phyloP scores from a whole-genome alignment of 2,113 vertebrate species.

The Urocitellus parryii region DNA sequence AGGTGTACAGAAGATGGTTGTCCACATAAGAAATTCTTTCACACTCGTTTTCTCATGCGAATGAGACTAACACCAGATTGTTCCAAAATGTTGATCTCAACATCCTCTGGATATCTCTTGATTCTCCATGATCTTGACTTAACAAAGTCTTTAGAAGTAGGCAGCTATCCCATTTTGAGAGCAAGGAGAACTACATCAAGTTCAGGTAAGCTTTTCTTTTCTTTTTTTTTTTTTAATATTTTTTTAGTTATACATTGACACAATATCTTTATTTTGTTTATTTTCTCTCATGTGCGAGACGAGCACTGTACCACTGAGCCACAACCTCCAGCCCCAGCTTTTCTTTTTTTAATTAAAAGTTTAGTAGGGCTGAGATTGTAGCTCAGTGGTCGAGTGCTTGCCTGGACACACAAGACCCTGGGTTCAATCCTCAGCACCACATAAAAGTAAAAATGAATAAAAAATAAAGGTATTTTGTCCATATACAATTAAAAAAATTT shows the following conservation, averaged over 20 bases:
- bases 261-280: no score
- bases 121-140: constrained; percentile 98
- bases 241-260: no score
- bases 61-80: constrained; percentile 99
- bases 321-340: background rate
- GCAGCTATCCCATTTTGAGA: constrained; percentile 97
- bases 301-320: no score
- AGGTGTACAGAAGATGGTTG: constrained; percentile 99
- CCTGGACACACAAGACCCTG: no score
- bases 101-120: constrained; percentile 97
- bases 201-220: constrained; percentile 89
- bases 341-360: background rate
- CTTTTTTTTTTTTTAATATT: background rate
- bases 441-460: no score
- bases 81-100: constrained; percentile 99
- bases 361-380: no score
- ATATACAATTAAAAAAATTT: no score
- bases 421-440: no score
- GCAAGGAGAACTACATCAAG: constrained; percentile 94
- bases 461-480: no score
- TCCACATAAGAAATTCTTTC: constrained; percentile 99
- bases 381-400: no score
- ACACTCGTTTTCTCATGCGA: constrained; percentile 98
- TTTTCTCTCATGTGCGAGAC: background rate
- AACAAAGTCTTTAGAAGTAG: constrained; percentile 98